These are phyloP conservation scores for Otolemur garnettii DNA, from an alignment of 2,113 vertebrate species.

Conservation along the genomic window DNA sequence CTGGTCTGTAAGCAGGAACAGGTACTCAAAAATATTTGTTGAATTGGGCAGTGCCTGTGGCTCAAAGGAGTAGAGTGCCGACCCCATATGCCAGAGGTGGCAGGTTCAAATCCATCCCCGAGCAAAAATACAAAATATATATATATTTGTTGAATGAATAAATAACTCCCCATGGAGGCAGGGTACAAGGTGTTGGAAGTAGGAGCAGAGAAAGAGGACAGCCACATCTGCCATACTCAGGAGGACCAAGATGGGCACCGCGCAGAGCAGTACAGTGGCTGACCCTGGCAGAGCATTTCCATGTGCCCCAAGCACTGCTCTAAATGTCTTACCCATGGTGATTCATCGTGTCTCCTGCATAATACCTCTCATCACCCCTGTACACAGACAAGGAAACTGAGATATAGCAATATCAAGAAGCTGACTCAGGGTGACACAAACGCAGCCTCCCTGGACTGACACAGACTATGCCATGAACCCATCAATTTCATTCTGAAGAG, in stretches of 20 bases:
- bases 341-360: not conserved
- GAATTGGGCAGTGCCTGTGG: no score
- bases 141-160: not conserved
- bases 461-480: not conserved
- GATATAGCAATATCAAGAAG: not conserved
- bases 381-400: conserved; percentile 8
- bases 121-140: no score
- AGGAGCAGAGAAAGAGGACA: not conserved
- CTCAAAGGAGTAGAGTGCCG: no score
- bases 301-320: not conserved
- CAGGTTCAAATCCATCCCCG: no score
- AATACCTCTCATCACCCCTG: not conserved
- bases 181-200: fast-evolving
- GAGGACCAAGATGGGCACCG: not conserved
- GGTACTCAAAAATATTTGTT: not conserved
- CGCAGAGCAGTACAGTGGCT: not conserved
- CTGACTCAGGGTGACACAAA: not conserved
- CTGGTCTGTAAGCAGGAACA: not conserved
- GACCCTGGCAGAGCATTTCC: not conserved
- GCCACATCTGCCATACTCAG: not conserved
- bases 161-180: not conserved
- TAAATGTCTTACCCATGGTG: not conserved
- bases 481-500: not conserved
- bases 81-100: no score
- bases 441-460: not conserved